Base-by-base conservation (phyloP, 2,888 invertebrate genomes). In the Chloroclysta siterata region DNA sequence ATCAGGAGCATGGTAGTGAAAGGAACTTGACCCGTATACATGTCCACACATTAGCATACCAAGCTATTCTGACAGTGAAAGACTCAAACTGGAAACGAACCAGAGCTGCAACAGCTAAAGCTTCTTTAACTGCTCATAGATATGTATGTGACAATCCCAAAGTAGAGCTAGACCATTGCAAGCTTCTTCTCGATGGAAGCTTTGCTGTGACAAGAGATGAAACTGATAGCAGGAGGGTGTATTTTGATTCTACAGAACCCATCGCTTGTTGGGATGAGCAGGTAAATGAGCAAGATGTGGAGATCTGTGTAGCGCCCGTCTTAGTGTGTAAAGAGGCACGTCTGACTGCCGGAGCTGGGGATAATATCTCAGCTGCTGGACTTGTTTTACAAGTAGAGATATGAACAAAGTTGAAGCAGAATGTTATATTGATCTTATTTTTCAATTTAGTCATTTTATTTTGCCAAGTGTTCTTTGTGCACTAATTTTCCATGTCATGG, bases 341-440 rank as follows among this genome's bases (percentile, higher is more conserved):
- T 65, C 95, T 97, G 76, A 97, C 97, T 0, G 97, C 96, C 0
- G 97, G 97, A 0, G 97, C 97, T 10, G 97, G 97, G 0, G 97
- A 97, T 81, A 97, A 97, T 79, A 96, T 97, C 69, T 97, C 97
- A 0, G 96, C 97, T n/a, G 96, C 97, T 1, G 97, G 97, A n/a
- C 88, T 97, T 14, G 95, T 95, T n/a, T 88, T 95, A 58, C 96
- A 96, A 83, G 93, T 95, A 64, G 94, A 92, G 65, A 89, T 88
- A 78, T 90, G 72, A 87, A 76, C 65, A 75, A 73, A 74, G 65
- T 68, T 29, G 22, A 75, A 22, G 22, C 3, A 3, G 22, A 29
- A 22, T 48, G 14, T 29, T n/a, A 36, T 17, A 11, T 50, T 59
- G 53, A 42, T 58, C n/a, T 56, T 39, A 28, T 17, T 57, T 39